Conservation (phyloP, 2,797 vertebrate species). For the Leptodactylus fallax region DNA sequence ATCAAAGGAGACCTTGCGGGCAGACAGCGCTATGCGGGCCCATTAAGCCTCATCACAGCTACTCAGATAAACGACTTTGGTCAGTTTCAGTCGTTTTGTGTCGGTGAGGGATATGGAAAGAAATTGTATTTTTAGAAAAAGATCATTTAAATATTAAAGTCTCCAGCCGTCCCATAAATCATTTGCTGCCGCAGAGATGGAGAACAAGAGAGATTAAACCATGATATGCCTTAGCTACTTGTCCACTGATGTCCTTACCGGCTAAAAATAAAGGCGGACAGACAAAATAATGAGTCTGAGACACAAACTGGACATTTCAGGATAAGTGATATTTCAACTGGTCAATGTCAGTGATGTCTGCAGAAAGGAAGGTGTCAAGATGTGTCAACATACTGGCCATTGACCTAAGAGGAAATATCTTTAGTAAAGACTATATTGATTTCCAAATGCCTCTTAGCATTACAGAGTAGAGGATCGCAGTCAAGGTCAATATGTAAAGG, state of each 20-base stretch:
- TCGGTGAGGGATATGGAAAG: slow-evolving; percentile 21
- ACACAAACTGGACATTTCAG: not conserved
- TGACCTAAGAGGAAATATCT: not conserved
- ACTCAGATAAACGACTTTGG: slow-evolving; percentile 51
- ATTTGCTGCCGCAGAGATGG: slow-evolving; percentile 28
- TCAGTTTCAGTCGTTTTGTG: slow-evolving; percentile 42
- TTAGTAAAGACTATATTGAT: not conserved
- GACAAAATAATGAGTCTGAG: slow-evolving; percentile 16
- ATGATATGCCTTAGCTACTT: slow-evolving; percentile 33
- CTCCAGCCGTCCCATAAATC: slow-evolving; percentile 26
- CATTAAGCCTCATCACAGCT: slow-evolving; percentile 55
- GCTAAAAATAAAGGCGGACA: slow-evolving; percentile 14
- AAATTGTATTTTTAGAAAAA: slow-evolving; percentile 56
- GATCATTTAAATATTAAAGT: slow-evolving; percentile 58
- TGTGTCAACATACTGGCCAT: not conserved
- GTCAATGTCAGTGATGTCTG: slow-evolving; percentile 5
- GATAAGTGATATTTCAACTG: slow-evolving; percentile 19
- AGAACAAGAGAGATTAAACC: slow-evolving; percentile 36
- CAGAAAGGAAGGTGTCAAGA: not conserved
- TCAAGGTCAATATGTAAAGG: too few relatives aligned
- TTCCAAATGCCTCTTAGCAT: not conserved
- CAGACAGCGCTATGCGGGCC: slow-evolving; percentile 40
- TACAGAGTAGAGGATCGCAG: too few relatives aligned
- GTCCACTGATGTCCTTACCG: slow-evolving; percentile 37
- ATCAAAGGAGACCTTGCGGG: slow-evolving; percentile 58